Evolutionary conservation across 2,888 invertebrate species (phyloP).

Genomic region (Nomada hirtipes): DNA sequence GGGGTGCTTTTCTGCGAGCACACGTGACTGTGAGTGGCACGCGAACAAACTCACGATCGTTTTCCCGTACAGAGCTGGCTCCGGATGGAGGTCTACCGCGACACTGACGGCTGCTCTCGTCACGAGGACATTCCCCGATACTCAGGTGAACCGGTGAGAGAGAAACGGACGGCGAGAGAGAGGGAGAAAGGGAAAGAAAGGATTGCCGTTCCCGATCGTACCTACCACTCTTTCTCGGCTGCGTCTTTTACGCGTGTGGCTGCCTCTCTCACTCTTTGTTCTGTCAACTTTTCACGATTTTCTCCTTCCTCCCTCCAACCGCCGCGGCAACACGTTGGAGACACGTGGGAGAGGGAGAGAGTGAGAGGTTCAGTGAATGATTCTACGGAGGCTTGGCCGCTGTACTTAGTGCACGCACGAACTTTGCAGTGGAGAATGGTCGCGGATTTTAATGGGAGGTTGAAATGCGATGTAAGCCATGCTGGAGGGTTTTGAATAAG

Average conservation of each 20-base stretch:
- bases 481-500: too few relatives aligned
- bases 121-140: constrained; percentile 70
- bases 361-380: constrained; percentile 58
- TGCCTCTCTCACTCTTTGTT: constrained; percentile 23
- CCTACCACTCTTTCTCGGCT: constrained; percentile 41
- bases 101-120: constrained; percentile 71
- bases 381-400: constrained; percentile 51
- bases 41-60: constrained; percentile 41
- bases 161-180: constrained; percentile 12
- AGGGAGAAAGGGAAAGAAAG: constrained; percentile 40
- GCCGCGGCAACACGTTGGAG: constrained; percentile 13
- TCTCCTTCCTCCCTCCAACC: constrained; percentile 60
- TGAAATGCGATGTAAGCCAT: not conserved
- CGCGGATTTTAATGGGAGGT: not conserved
- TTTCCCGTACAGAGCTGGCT: constrained; percentile 42
- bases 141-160: constrained; percentile 58
- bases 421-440: not conserved
- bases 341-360: constrained; percentile 38
- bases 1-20: constrained; percentile 5
- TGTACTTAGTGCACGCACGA: not conserved
- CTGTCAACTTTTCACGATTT: constrained; percentile 66
- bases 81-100: constrained; percentile 72
- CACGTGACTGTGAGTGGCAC: constrained; percentile 52
- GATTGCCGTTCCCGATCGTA: constrained; percentile 51
- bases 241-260: constrained; percentile 14